phyloP scores from a whole-genome alignment of 2,797 vertebrate species.

The Pangasius djambal region DNA sequence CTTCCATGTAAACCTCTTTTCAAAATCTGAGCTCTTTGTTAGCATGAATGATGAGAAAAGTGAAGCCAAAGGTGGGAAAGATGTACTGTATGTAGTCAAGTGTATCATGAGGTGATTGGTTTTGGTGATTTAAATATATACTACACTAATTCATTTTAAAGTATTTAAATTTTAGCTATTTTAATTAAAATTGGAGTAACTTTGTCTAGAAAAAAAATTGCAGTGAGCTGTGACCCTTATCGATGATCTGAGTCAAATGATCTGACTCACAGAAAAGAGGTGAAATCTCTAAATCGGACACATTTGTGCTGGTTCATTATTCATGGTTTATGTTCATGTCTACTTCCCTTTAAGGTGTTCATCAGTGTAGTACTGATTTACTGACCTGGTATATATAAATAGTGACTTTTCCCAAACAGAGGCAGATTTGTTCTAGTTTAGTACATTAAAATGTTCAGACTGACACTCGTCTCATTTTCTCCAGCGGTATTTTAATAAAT shows the following conservation, averaged over 20 bases:
- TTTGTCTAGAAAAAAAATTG: background rate
- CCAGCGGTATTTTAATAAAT: constrained; percentile 66
- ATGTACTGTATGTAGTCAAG: background rate
- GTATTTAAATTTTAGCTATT: background rate
- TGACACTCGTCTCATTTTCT: constrained; percentile 41
- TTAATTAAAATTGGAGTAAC: background rate
- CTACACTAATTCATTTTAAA: background rate
- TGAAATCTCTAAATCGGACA: background rate
- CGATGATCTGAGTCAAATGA: background rate
- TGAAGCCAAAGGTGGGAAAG: background rate
- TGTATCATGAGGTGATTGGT: background rate
- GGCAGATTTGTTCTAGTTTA: constrained; percentile 61
- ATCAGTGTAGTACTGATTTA: constrained; percentile 4
- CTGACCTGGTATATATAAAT: background rate
- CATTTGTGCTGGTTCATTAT: background rate
- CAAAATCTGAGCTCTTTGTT: background rate
- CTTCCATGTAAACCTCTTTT: background rate
- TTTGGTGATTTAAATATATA: background rate
- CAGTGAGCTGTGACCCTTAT: background rate
- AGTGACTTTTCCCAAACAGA: background rate
- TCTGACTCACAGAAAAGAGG: background rate
- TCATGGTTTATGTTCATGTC: background rate
- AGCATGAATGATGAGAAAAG: background rate
- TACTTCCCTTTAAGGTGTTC: background rate
- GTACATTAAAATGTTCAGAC: constrained; percentile 19